These are phyloP conservation scores for Ibidorhyncha struthersii DNA, from an alignment of 2,113 vertebrate genomes.

Conservation along the genomic window DNA sequence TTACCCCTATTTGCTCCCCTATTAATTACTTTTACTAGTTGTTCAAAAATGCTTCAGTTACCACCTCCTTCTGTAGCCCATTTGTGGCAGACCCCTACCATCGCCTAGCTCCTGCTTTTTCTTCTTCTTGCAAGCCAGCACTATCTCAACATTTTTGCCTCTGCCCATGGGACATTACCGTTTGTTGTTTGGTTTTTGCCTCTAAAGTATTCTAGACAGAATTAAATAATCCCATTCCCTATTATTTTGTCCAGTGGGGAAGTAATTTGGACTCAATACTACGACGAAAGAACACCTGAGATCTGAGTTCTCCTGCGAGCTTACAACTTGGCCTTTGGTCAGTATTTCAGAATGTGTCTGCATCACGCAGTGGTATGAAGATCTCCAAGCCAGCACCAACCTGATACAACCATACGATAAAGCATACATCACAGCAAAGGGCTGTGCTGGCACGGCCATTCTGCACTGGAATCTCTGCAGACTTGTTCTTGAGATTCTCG, in stretches of 20 bases:
- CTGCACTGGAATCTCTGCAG: not conserved
- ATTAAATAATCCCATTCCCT: not conserved
- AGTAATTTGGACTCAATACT: not conserved
- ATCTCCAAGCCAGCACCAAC: not conserved
- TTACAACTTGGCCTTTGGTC: not conserved
- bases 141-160: not conserved
- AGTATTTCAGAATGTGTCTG: not conserved
- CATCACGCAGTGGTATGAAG: not conserved
- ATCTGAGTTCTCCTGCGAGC: not conserved
- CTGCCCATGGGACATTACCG: not conserved
- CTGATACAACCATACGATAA: rapidly evolving
- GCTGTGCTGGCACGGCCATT: not conserved
- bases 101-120: not conserved
- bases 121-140: not conserved
- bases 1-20: not conserved
- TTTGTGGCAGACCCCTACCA: not conserved
- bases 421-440: not conserved
- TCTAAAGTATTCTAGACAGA: not conserved
- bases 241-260: not conserved
- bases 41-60: not conserved
- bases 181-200: not conserved
- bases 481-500: not conserved
- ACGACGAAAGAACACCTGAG: not conserved
- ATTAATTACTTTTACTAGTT: not conserved
- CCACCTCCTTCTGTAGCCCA: not conserved